These are phyloP conservation scores for Teinopalpus imperialis DNA, from an alignment of 2,888 invertebrate genomes.

Conservation along the genomic window DNA sequence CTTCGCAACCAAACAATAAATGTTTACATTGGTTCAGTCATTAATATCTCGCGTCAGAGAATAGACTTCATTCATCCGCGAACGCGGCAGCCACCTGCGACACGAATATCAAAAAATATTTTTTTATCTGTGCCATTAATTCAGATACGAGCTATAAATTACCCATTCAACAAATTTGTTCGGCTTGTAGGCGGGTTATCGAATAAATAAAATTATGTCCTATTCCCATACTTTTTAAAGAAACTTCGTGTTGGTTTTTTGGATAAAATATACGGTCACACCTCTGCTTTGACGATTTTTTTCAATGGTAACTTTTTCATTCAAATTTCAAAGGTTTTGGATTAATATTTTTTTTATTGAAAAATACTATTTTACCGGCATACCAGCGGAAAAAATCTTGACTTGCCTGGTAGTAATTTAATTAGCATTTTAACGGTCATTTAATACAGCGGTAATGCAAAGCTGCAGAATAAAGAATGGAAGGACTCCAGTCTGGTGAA, in stretches of 20 bases:
- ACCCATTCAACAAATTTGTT: constrained; percentile 72
- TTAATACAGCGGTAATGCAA: too few species aligned
- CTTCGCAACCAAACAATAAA: constrained; percentile 53
- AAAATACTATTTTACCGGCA: too few species aligned
- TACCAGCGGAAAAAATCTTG: too few species aligned
- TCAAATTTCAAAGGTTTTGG: constrained; percentile 28
- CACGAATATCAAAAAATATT: constrained; percentile 35
- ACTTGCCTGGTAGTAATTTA: too few species aligned
- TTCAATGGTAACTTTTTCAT: constrained; percentile 24
- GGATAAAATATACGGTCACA: constrained; percentile 37
- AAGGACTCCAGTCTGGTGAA: too few species aligned
- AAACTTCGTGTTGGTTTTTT: constrained; percentile 36
- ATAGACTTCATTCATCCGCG: constrained; percentile 38
- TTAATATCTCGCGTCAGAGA: constrained; percentile 50
- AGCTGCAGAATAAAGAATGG: too few species aligned
- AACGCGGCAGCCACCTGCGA: constrained; percentile 40
- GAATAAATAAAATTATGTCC: constrained; percentile 40
- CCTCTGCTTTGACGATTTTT: constrained; percentile 38
- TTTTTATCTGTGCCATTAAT: constrained; percentile 39
- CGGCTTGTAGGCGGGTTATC: constrained; percentile 68
- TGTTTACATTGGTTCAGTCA: constrained; percentile 62
- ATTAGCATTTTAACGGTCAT: too few species aligned
- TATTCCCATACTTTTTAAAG: constrained; percentile 36
- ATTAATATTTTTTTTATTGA: constrained; percentile 23
- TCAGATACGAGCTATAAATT: constrained; percentile 65